Base-by-base conservation (phyloP, 1,140 invertebrate species). In the Drosophila tsacasi region DNA sequence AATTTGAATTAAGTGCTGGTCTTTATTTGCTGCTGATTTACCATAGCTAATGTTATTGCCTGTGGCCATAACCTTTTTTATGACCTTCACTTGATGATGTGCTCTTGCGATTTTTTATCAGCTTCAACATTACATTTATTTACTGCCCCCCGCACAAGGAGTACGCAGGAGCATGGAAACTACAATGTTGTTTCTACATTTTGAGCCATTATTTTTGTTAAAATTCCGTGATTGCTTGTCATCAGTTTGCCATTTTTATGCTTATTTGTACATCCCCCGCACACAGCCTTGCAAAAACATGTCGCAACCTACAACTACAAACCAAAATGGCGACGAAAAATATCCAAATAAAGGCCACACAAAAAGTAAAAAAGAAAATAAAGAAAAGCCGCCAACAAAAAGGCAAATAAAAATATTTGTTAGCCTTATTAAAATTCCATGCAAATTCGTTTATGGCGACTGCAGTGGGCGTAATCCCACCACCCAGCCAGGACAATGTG, bases 351-450 rank as follows among this genome's bases (percentile, higher is more conserved):
- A 67, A 54, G 49, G 39, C 15, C 68, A 30, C 46, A 44, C 47
- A 44, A 54, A 61, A 19, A 42, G 4, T 10, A 44, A 32, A 32
- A 32, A 66, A 44, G 47, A 35, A 35, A 54, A 17, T 17, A 55
- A 54, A 68, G 30, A 46, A 35, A 66, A 58, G 42, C 63, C 15
- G 35, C 25, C 60, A 40, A 57, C 67, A 54, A 75, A 35, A 42
- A 47, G 46, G 39, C n/a, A 39, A 62, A 76, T 37, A 44, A 62
- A 72, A 78, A 71, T 83, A 66, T 80, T 73, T 74, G 55, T 77
- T 68, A 71, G 81, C 77, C 85, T 90, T 87, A 87, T 87, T 87
- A 87, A 87, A 87, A 87, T 87, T 87, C 84, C 81, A 87, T 87
- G 84, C 85, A 87, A 87, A 87, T 89, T 87, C 83, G 83, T 82